These are phyloP conservation scores for Plagiodera versicolora DNA, from an alignment of 2,888 invertebrate genomes.

Conservation along the genomic window DNA sequence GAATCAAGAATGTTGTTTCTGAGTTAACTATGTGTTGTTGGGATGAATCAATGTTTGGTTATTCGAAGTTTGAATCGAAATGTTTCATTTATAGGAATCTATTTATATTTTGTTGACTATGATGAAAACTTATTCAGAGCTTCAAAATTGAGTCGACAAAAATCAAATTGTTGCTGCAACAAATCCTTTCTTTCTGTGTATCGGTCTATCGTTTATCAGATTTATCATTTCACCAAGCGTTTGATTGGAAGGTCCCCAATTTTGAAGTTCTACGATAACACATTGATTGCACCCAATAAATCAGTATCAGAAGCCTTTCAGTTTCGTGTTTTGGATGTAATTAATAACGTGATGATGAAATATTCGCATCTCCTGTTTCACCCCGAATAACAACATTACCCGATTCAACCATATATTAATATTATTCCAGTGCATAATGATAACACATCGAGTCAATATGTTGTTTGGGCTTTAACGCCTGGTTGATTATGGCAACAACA, in stretches of 20 bases:
- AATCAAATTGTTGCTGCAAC: no score
- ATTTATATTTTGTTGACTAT: no score
- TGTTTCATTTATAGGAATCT: no score
- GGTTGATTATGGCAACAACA: neutral
- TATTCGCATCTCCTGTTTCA: slow-evolving; percentile 10
- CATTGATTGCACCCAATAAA: slow-evolving; percentile 16
- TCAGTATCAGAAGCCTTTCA: slow-evolving; percentile 20
- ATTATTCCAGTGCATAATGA: slow-evolving; percentile 13
- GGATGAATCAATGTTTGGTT: no score
- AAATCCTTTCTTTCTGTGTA: no score
- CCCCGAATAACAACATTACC: slow-evolving; percentile 12
- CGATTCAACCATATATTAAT: slow-evolving; percentile 13
- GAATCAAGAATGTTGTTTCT: no score
- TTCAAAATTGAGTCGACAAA: no score
- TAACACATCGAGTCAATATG: slow-evolving; percentile 14
- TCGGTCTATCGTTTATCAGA: no score
- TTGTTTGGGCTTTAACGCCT: slow-evolving; percentile 14
- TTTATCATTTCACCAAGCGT: neutral
- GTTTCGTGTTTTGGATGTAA: slow-evolving; percentile 17
- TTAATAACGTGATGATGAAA: slow-evolving; percentile 19
- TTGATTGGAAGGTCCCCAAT: slow-evolving; percentile 6
- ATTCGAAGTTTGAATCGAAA: no score
- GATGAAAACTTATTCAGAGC: no score
- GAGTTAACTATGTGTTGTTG: no score
- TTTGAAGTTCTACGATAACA: slow-evolving; percentile 11